These are phyloP conservation scores for Nomia melanderi DNA, from an alignment of 1,140 invertebrate genomes.

Conservation along the genomic window DNA sequence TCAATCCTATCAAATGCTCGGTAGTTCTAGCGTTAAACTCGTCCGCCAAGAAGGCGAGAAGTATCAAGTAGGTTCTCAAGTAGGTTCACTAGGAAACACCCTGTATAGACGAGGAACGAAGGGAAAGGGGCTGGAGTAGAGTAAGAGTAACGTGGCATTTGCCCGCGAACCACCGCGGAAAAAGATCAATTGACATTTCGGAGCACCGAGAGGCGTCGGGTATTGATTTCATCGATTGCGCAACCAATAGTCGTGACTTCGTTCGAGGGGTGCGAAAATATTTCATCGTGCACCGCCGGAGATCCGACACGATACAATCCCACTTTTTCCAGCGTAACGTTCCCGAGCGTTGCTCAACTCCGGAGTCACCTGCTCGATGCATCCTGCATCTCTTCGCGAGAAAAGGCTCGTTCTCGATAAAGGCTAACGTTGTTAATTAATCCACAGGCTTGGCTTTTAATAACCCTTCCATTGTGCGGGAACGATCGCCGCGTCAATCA, in stretches of 20 bases:
- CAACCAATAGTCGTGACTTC: slow-evolving; percentile 36
- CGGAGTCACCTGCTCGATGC: not conserved
- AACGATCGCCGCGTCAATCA: not conserved
- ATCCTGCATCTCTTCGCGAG: not conserved
- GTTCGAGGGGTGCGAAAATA: slow-evolving; percentile 51
- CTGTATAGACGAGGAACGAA: not conserved
- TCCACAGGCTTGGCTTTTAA: not conserved
- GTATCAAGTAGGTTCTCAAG: too few relatives aligned
- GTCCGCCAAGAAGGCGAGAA: too few relatives aligned
- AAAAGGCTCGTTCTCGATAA: slow-evolving; percentile 4
- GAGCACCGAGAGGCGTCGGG: slow-evolving; percentile 36
- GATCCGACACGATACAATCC: slow-evolving; percentile 22
- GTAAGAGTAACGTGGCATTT: slow-evolving; percentile 52
- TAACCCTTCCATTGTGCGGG: not conserved
- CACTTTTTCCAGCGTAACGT: not conserved
- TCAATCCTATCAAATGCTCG: too few relatives aligned
- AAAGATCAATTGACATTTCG: slow-evolving; percentile 64
- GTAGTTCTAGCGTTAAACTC: too few relatives aligned
- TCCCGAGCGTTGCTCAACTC: slow-evolving; percentile 15
- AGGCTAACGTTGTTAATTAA: slow-evolving; percentile 24
- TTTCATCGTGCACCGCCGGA: slow-evolving; percentile 14
- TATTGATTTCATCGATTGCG: slow-evolving; percentile 64
- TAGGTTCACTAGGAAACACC: too few relatives aligned
- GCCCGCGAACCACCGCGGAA: slow-evolving; percentile 11
- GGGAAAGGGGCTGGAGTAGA: not conserved